These are phyloP conservation scores for Drosophila grimshawi DNA, from an alignment of 1,140 invertebrate genomes.

Conservation along the genomic window DNA sequence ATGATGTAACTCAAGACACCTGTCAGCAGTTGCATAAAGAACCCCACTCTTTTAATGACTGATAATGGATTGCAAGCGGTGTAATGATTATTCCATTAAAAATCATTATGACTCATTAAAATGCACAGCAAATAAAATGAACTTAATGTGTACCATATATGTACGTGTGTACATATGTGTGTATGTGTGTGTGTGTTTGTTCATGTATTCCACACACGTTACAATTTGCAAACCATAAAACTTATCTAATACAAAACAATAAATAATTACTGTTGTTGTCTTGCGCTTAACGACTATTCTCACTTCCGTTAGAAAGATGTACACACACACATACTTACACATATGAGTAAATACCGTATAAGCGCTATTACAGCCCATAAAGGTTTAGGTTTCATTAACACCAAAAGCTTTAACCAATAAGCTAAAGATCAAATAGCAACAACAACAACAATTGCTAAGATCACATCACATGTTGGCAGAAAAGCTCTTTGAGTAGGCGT, in stretches of 20 bases:
- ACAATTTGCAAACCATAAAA: constrained; percentile 8
- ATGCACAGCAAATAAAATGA: background rate
- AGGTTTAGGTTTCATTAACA: constrained; percentile 24
- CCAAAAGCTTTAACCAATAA: constrained; percentile 33
- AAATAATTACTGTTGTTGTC: background rate
- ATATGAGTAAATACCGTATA: constrained; percentile 3
- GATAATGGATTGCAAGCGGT: constrained; percentile 10
- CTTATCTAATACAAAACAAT: constrained; percentile 10
- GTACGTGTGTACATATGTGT: background rate
- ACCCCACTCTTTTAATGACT: background rate
- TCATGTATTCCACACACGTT: background rate
- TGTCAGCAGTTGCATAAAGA: too few species aligned
- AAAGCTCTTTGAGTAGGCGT: constrained; percentile 36
- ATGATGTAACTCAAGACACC: too few species aligned
- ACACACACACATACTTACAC: constrained; percentile 3
- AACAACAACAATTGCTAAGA: constrained; percentile 14
- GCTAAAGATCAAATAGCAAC: constrained; percentile 35
- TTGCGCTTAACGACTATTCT: background rate
- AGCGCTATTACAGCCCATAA: constrained; percentile 3
- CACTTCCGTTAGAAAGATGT: constrained; percentile 30
- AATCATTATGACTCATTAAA: constrained; percentile 28
- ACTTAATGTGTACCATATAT: constrained; percentile 4
- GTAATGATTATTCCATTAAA: constrained; percentile 1
- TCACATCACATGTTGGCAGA: constrained; percentile 35
- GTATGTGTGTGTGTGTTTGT: background rate